These are phyloP conservation scores for Anticlea derivata DNA, from an alignment of 2,888 invertebrate genomes.

Conservation along the genomic window DNA sequence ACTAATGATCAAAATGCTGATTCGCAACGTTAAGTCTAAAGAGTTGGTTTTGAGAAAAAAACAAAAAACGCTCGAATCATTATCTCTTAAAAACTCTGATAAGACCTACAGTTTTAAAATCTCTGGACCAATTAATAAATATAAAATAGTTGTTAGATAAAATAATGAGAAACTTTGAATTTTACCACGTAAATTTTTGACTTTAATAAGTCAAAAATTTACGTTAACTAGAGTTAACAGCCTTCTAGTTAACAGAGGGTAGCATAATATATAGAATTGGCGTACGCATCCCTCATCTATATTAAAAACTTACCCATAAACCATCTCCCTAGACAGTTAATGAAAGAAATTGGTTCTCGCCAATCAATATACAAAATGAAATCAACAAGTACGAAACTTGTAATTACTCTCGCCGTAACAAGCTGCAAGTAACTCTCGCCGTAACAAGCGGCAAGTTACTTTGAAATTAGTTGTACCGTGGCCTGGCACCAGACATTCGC, in stretches of 20 bases:
- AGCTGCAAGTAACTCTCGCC: conserved; percentile 44
- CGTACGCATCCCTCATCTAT: not conserved
- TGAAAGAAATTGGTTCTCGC: conserved; percentile 50
- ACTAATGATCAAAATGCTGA: too few relatives aligned
- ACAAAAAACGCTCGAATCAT: too few relatives aligned
- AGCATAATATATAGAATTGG: not conserved
- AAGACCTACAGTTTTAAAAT: too few relatives aligned
- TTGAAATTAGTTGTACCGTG: conserved; percentile 45
- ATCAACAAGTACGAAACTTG: conserved; percentile 55
- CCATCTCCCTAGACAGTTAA: conserved; percentile 4
- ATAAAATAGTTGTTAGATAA: too few relatives aligned
- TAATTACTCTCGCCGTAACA: conserved; percentile 51
- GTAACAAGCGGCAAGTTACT: conserved; percentile 41
- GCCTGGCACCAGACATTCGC: conserved; percentile 31
- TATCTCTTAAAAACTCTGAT: too few relatives aligned
- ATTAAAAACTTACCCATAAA: not conserved
- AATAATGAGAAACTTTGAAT: too few relatives aligned
- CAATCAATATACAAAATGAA: conserved; percentile 51
- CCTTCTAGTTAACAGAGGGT: not conserved
- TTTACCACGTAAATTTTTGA: too few relatives aligned
- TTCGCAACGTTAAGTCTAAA: too few relatives aligned
- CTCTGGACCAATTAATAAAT: too few relatives aligned
- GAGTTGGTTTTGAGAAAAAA: too few relatives aligned
- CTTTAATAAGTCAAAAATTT: too few relatives aligned
- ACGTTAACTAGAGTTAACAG: too few relatives aligned